Base-by-base conservation (phyloP, 2,113 vertebrate species). In the Carassius carassius region DNA sequence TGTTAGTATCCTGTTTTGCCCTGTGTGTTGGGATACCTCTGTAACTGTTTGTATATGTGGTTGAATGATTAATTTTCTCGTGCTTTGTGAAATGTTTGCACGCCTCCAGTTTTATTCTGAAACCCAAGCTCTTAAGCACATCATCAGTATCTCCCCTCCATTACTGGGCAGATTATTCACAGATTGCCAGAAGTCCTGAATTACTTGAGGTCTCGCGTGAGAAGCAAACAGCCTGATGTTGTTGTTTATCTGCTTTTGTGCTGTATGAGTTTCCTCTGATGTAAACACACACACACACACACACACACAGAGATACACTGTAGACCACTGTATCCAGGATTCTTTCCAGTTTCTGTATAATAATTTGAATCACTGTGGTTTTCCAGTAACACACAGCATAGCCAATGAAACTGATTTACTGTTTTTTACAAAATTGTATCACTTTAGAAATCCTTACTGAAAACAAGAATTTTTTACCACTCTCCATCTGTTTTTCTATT, bases 131-230 rank as follows among this genome's bases (percentile, higher is more conserved):
- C 49, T 79, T 60, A 75, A 65, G 62, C 32, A 75, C 81, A 85
- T 86, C 86, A 81, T 83, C 74, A 88, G 85, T 88, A 86, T 88
- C 84, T 89, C 84, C 83, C 58, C 84, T 81, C 86, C 81, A 81
- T 90, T 83, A 87, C 74, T 23, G 82, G 67, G 25, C 77, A 83
- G 89, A 91, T 89, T 90, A 87, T 86, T 89, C 81, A 85, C 90
- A 91, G 90, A 91, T 83, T 87, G 72, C 51, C 10, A 41, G 32
- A 63, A 32, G 2, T 44, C 29, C 84, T 88, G 86, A 86, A 87
- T 89, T 88, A 88, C 84, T 73, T 47, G 84, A 82, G 89, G 81
- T 89, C 87, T 87, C 81, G 89, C 88, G 82, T 91, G 89, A 89
- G 87, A 91, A 89, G 75, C 83, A 47, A 79, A 82, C 29, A 56